A percentile compares a stretch with the other conserved stretches of the same genome.
These are phyloP conservation scores for Dascillus cervinus DNA, from an alignment of 2,888 invertebrate species.

Conservation along the genomic window DNA sequence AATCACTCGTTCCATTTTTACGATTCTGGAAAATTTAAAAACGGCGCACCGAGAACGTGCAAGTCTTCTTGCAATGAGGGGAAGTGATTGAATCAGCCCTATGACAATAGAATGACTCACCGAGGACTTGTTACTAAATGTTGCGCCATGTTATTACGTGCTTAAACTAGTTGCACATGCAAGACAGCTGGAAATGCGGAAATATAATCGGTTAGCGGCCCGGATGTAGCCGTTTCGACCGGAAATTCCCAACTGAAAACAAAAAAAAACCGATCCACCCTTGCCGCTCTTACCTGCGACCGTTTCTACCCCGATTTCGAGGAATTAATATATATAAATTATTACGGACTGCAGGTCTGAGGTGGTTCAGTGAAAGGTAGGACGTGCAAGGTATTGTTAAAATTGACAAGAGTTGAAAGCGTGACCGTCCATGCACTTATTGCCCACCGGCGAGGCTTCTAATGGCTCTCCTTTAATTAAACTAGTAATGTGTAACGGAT, in stretches of 20 bases:
- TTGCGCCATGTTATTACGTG: conserved; percentile 10
- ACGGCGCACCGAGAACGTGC: too few relatives aligned
- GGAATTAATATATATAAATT: too few relatives aligned
- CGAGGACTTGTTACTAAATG: conserved; percentile 8
- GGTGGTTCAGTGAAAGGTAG: neutral
- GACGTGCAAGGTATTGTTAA: neutral
- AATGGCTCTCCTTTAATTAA: too few relatives aligned
- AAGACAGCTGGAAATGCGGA: conserved; percentile 15
- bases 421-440: neutral
- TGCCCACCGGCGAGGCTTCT: neutral
- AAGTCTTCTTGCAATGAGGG: conserved; percentile 3
- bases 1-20: conserved; percentile 13
- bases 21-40: neutral
- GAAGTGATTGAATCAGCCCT: conserved; percentile 13
- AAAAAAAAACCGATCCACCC: neutral
- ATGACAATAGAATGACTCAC: conserved; percentile 15
- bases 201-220: conserved; percentile 17
- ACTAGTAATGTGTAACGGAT: too few relatives aligned
- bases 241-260: conserved; percentile 9
- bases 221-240: conserved; percentile 16
- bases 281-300: neutral
- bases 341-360: too few relatives aligned
- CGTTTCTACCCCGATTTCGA: too few relatives aligned
- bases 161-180: conserved; percentile 10
- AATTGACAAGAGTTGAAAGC: neutral